Evolutionary conservation across 92 coral and sea anemone species (phyloP).

Genomic region (Paramuricea clavata): DNA sequence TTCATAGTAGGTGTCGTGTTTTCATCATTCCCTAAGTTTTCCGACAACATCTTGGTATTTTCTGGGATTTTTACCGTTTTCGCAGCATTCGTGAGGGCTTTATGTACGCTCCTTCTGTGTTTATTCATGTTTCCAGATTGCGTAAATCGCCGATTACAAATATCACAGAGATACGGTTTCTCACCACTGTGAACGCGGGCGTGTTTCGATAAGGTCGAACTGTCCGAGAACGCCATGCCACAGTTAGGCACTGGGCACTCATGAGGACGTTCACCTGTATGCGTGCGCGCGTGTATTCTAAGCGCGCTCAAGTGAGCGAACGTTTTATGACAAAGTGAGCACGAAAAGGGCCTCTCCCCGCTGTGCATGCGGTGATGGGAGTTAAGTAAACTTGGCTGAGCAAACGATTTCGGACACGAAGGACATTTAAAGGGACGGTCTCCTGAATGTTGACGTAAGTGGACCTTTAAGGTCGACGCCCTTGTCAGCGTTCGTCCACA

Average conservation of each 20-base stretch:
- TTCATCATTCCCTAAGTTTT: neutral
- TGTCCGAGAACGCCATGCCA: constrained; percentile 29
- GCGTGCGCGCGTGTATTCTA: constrained; percentile 35
- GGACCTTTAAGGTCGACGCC: constrained; percentile 22
- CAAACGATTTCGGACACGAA: constrained; percentile 16
- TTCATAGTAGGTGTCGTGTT: neutral
- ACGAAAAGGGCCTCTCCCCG: constrained; percentile 27
- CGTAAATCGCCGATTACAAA: constrained; percentile 37
- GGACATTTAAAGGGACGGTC: constrained; percentile 31
- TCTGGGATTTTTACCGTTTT: neutral
- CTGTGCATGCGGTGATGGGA: constrained; percentile 30
- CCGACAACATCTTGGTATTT: neutral
- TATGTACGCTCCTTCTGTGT: constrained; percentile 34
- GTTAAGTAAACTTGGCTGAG: constrained; percentile 10
- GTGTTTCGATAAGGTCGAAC: constrained; percentile 46
- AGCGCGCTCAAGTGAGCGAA: constrained; percentile 34
- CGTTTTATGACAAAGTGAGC: constrained; percentile 12
- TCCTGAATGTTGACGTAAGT: constrained; percentile 35
- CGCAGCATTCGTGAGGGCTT: neutral
- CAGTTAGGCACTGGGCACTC: constrained; percentile 15
- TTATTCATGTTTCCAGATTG: constrained; percentile 50
- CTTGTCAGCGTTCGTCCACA: constrained; percentile 14
- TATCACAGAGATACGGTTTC: constrained; percentile 26
- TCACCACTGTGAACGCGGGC: constrained; percentile 26
- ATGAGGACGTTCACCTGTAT: constrained; percentile 29